Evolutionary conservation across 2,888 invertebrate genomes (phyloP), one percentile per base, ranked within the genome.

Genomic region (Seira sanloemensis): DNA sequence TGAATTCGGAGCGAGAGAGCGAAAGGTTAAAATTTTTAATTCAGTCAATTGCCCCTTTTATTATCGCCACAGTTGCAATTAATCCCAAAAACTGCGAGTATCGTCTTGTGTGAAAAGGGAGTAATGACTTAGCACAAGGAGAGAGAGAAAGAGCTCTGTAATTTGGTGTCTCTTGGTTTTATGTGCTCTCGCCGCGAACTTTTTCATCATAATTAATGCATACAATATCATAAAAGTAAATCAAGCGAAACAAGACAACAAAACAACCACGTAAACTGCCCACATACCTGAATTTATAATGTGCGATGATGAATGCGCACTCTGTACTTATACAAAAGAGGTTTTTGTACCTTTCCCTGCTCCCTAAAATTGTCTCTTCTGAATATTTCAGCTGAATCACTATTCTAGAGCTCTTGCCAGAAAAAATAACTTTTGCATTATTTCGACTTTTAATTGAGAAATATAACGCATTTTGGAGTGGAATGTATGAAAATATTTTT

Each of bases 21-120:
- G 74, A 83, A 83, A 84, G 84, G 86, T 86, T 86, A 84, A 86
- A 86, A 86, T 86, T 86, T 86, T 86, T 86, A 86, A 86, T 86
- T 86, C 86, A 83, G 77, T 82, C 82, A 77, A 82, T 78, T 83
- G 83, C 83, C 71, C 77, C 83, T 86, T 86, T 84, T 84, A 86
- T 86, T 86, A 86, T 80, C 86, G 77, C 84, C 79, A 78, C 84
- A 80, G 84, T 78, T 81, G 86, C 84, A 86, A 86, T 86, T 86
- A 86, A 86, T 83, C 78, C 73, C 69, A 69, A 69, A 58, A 27
- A 19, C 50, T 65, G 66, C 67, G 37, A 58, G 65, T 72, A 37
- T 72, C 62, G 19, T n/a, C n/a, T 7, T 26, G 24, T n/a, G 25
- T 76, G 25, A 72, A n/a, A n/a, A 46, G 54, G 46, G 23, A 62